Base-by-base conservation (phyloP, 2,888 invertebrate species). In the Ophonus ardosiacus region DNA sequence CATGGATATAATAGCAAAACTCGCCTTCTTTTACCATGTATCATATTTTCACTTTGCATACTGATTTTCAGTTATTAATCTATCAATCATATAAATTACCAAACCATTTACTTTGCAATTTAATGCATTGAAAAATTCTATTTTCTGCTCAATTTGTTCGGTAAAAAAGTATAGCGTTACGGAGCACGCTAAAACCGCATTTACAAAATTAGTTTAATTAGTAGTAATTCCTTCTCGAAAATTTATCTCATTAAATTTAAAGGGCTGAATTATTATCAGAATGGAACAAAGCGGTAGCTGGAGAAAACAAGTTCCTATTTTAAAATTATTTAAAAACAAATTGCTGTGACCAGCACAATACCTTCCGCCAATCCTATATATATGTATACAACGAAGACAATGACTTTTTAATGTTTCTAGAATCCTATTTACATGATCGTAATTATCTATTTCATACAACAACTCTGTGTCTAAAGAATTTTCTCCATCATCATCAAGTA, bases 21-120 rank as follows among this genome's bases (percentile, higher is more conserved):
- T 10, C 10, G 5, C 3, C 43, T 43, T 43, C 21, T 43, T 43
- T 1, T 43, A 10, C 5, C 0, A 43, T 2, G 3, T 21, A 57
- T 57, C 61, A 31, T 31, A 65, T 65, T 65, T 63, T 63, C 8
- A 5, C 21, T 63, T 10, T 21, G 18, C 21, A 21, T 21, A 3
- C 21, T 21, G 21, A 2, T 63, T 18, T 1, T 17, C 61, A 7
- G 61, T 18, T 21, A 63, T 63, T 21, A 63, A 63, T 63, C 61
- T 21, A 63, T 63, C 61, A 63, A 63, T 63, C 61, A 63, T 31
- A 57, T 57, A 5, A 17, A 31, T 31, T 65, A 24, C n/a, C 65
- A 10, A 31, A 13, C n/a, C 65, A 65, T 31, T 65, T 65, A 21
- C 65, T 7, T 65, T 31, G n/a, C 61, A 21, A 3, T 21, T 7